Conservation (phyloP, 2,888 invertebrate genomes). For the Cephus sareptanus region DNA sequence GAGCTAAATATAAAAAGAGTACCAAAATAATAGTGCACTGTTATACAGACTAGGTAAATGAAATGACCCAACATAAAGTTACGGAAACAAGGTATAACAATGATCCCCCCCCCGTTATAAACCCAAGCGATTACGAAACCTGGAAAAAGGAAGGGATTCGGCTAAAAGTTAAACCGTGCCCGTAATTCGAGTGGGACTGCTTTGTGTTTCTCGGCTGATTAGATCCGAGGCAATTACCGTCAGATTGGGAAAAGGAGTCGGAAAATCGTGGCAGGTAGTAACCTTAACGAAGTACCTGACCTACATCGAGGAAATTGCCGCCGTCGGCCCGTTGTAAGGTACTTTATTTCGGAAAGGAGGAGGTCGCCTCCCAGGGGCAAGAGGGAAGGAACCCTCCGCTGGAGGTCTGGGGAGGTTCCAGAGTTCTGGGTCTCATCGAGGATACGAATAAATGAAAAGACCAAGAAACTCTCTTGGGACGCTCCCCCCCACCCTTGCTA, state of each 20-base stretch:
- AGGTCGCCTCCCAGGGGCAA: not conserved
- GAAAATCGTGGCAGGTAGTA: not conserved
- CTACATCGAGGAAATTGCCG: not conserved
- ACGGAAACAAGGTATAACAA: not conserved
- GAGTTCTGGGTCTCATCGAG: not conserved
- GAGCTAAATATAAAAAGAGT: too few relatives aligned
- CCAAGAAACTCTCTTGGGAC: not conserved
- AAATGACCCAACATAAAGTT: too few relatives aligned
- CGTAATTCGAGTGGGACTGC: constrained; percentile 4
- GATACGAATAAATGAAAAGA: not conserved
- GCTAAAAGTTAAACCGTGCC: not conserved
- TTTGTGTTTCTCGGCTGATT: constrained; percentile 39
- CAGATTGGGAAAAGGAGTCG: constrained; percentile 29
- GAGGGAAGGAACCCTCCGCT: not conserved
- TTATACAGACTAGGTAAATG: too few relatives aligned
- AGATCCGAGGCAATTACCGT: constrained; percentile 32
- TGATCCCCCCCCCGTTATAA: not conserved
- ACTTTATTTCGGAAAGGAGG: not conserved
- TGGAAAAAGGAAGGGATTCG: not conserved
- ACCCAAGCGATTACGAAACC: not conserved
- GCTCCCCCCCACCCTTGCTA: not conserved
- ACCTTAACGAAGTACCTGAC: not conserved
- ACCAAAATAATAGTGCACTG: too few relatives aligned
- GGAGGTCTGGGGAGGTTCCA: not conserved
- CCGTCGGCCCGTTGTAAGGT: not conserved